These are phyloP conservation scores for Istiophorus platypterus DNA, from an alignment of 2,113 vertebrate species.

Conservation along the genomic window DNA sequence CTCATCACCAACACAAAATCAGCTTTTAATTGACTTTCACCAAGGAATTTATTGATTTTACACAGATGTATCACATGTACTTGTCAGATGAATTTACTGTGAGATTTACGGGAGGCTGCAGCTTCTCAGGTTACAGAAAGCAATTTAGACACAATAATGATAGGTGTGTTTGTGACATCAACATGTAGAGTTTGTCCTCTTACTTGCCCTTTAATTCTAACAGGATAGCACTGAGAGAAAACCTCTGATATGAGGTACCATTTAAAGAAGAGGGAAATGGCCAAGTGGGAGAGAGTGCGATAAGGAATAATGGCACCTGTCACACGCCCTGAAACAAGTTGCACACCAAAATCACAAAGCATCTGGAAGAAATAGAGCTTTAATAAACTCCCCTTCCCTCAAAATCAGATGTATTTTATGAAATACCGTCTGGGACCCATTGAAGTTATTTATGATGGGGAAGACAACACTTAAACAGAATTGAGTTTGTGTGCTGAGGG, in stretches of 20 bases:
- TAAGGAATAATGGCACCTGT: constrained; percentile 52
- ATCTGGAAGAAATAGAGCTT: constrained; percentile 62
- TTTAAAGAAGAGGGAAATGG: constrained; percentile 16
- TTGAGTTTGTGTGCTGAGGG: constrained; percentile 51
- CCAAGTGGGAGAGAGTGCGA: neutral
- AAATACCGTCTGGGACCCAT: constrained; percentile 44
- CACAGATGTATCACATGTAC: constrained; percentile 4
- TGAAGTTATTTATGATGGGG: constrained; percentile 55
- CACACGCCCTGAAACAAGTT: constrained; percentile 29
- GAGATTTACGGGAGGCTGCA: constrained; percentile 27
- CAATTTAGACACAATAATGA: constrained; percentile 5
- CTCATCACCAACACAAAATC: constrained; percentile 8
- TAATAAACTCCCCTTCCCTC: constrained; percentile 62
- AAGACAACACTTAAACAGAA: constrained; percentile 54
- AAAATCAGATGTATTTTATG: constrained; percentile 65
- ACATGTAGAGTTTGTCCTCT: constrained; percentile 15
- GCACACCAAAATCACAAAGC: constrained; percentile 24
- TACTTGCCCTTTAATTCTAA: constrained; percentile 8
- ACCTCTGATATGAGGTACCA: constrained; percentile 11
- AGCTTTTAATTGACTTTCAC: constrained; percentile 29
- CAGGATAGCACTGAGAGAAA: neutral
- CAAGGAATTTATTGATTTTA: constrained; percentile 37
- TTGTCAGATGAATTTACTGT: constrained; percentile 36
- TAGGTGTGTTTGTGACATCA: neutral
- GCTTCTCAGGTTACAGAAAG: constrained; percentile 12